These are phyloP conservation scores for Clinocottus analis DNA, from an alignment of 2,113 vertebrate genomes.

Conservation along the genomic window DNA sequence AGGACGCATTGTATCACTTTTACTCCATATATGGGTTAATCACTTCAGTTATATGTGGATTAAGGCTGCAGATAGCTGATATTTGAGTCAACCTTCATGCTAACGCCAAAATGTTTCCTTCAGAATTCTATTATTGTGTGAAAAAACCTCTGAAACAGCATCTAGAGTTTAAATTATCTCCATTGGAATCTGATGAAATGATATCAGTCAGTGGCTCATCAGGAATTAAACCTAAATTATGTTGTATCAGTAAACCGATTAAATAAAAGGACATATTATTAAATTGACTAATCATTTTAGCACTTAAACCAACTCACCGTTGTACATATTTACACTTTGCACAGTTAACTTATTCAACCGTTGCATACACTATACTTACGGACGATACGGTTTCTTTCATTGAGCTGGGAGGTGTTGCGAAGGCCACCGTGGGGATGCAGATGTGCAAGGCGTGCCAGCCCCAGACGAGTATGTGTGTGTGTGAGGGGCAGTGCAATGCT, in stretches of 20 bases:
- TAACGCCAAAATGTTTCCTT: neutral
- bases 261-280: neutral
- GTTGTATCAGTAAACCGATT: neutral
- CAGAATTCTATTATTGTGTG: neutral
- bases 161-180: neutral
- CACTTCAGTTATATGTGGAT: neutral
- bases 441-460: slow-evolving; percentile 77
- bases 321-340: neutral
- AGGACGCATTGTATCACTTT: neutral
- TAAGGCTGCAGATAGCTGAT: neutral
- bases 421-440: slow-evolving; percentile 76
- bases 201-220: neutral
- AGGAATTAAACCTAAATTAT: no score
- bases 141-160: neutral
- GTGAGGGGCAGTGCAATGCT: slow-evolving; percentile 81
- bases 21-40: no score
- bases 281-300: neutral
- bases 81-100: neutral
- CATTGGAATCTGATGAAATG: neutral
- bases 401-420: slow-evolving; percentile 83
- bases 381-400: slow-evolving; percentile 86
- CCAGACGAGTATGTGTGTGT: slow-evolving; percentile 70
- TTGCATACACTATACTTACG: slow-evolving; percentile 79
- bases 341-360: no score
- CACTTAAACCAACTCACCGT: neutral